A percentile compares a stretch with the other conserved stretches of the same genome.
phyloP scores from a whole-genome alignment of 2,113 vertebrate species.

The Pardalotus punctatus region DNA sequence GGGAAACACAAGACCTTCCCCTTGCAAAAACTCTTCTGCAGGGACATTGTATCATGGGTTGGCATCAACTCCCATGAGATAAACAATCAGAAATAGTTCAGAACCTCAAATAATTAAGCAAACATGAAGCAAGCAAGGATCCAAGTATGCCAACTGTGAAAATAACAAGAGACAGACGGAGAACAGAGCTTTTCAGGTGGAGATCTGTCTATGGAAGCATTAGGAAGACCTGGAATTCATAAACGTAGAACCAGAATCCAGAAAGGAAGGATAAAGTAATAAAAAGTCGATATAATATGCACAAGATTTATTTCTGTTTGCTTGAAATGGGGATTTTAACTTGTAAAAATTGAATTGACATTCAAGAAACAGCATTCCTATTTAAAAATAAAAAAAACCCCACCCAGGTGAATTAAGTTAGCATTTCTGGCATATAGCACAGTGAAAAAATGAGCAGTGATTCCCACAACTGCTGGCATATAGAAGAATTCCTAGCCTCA shows the following conservation, averaged over 20 bases:
- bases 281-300: background rate
- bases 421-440: background rate
- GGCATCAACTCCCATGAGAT: background rate
- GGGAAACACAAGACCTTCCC: background rate
- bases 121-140: background rate
- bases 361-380: background rate
- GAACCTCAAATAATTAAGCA: background rate
- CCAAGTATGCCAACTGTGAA: background rate
- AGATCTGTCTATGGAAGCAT: background rate
- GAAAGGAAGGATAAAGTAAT: background rate
- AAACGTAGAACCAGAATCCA: background rate
- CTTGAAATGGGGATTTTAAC: background rate
- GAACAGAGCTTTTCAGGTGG: background rate
- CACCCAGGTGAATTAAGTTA: background rate
- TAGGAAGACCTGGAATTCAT: background rate
- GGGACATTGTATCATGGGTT: background rate
- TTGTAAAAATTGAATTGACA: background rate
- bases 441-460: background rate
- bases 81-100: constrained; percentile 9
- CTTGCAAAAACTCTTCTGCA: background rate
- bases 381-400: background rate
- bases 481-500: background rate
- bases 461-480: background rate
- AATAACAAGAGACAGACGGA: background rate
- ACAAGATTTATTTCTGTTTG: background rate